A percentile compares a stretch with the other conserved stretches of the same genome.
phyloP scores from a whole-genome alignment of 1,140 invertebrate genomes.

The Ceratoteleas bidentatus region DNA sequence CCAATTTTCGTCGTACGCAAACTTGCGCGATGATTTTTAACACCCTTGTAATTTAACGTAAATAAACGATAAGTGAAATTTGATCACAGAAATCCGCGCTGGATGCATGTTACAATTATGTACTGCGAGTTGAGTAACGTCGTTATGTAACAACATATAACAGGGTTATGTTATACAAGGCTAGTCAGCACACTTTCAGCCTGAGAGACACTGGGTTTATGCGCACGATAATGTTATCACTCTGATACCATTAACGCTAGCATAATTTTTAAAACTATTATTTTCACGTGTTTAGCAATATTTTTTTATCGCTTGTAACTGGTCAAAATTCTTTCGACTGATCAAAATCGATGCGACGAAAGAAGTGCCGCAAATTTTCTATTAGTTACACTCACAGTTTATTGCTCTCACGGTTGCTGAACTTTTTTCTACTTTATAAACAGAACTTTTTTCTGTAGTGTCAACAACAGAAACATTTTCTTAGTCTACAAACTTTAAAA shows the following conservation, averaged over 20 bases:
- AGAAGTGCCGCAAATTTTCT: too few relatives aligned
- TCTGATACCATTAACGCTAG: constrained; percentile 9
- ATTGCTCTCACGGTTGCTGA: too few relatives aligned
- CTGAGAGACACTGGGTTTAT: constrained; percentile 14
- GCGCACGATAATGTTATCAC: constrained; percentile 14
- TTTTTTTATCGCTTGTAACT: not conserved
- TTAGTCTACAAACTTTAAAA: too few relatives aligned
- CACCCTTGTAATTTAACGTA: constrained; percentile 9
- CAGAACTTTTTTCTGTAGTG: too few relatives aligned
- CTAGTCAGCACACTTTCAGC: constrained; percentile 12
- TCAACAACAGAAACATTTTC: too few relatives aligned
- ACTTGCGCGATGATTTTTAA: not conserved
- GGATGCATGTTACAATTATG: constrained; percentile 13
- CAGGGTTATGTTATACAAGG: constrained; percentile 14
- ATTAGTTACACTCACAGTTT: too few relatives aligned
- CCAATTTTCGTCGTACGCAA: not conserved
- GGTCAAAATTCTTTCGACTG: too few relatives aligned
- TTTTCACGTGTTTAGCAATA: not conserved
- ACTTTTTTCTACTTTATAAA: too few relatives aligned
- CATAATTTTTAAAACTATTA: constrained; percentile 9
- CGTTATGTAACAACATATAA: constrained; percentile 27
- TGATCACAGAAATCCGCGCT: constrained; percentile 11
- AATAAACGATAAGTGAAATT: constrained; percentile 31
- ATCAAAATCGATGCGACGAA: too few relatives aligned
- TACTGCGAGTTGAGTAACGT: constrained; percentile 15